phyloP scores from a whole-genome alignment of 2,113 vertebrate genomes.

The Bagarius yarrelli region DNA sequence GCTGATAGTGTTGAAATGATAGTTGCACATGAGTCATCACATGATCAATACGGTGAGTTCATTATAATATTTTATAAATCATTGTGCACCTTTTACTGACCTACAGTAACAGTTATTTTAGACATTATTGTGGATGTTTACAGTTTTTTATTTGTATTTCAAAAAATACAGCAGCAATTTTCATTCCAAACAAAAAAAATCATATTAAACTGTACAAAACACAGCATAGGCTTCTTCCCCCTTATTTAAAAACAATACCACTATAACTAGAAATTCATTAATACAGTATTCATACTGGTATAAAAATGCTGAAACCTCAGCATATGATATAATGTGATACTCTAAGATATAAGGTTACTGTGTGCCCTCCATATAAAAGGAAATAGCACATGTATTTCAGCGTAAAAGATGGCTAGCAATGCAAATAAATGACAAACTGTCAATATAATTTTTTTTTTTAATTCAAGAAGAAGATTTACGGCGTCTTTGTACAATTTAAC shows the following conservation, averaged over 20 bases:
- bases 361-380: background rate
- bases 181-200: background rate
- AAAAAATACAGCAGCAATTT: background rate
- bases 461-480: background rate
- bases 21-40: background rate
- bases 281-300: background rate
- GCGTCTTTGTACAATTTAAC: background rate
- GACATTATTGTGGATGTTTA: too few species aligned
- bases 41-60: background rate
- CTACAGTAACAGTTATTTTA: background rate
- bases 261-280: background rate
- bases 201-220: background rate
- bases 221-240: background rate
- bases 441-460: too few species aligned
- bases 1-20: conserved; percentile 14
- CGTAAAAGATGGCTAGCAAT: background rate
- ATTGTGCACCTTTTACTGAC: background rate
- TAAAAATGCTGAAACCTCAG: background rate
- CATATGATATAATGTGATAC: background rate
- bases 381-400: background rate
- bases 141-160: too few species aligned
- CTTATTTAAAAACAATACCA: background rate
- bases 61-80: background rate
- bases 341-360: background rate
- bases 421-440: background rate